Evolutionary conservation across 2,797 vertebrate species (phyloP).

Genomic region (Monodelphis domestica): DNA sequence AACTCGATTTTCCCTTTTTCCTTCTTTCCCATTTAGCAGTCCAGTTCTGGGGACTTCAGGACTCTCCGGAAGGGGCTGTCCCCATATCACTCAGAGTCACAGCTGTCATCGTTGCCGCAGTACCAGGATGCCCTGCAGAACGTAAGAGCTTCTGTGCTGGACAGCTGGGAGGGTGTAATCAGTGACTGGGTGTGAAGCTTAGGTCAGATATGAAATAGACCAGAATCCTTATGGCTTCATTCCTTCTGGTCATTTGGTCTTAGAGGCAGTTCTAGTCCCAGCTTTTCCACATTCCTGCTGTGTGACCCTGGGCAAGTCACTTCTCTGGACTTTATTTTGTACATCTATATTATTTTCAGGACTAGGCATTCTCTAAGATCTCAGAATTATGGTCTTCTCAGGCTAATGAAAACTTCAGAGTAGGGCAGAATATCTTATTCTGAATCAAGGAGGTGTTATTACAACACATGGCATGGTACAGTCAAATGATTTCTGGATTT

Average conservation of each 20-base stretch:
- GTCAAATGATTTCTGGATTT: neutral
- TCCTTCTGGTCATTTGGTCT: neutral
- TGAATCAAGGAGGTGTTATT: neutral
- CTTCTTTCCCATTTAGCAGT: constrained; percentile 83
- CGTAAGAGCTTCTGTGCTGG: constrained; percentile 84
- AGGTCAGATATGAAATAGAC: neutral
- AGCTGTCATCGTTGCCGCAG: constrained; percentile 92
- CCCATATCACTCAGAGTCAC: constrained; percentile 95
- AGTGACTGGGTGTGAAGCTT: neutral
- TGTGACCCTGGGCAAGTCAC: neutral
- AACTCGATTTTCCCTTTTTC: neutral
- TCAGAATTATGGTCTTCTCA: neutral
- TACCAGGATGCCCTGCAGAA: constrained; percentile 93
- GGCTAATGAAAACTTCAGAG: neutral
- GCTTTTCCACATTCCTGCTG: neutral
- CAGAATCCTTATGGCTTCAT: neutral
- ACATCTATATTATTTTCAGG: neutral
- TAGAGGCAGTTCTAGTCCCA: too few species aligned
- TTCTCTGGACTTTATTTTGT: neutral
- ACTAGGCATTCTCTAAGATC: neutral
- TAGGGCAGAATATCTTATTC: neutral
- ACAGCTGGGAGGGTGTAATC: neutral
- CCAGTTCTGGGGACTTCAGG: constrained; percentile 91
- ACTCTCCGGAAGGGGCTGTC: constrained; percentile 94
- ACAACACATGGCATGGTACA: neutral